phyloP scores from a whole-genome alignment of 2,888 invertebrate genomes.

The Tipula helvola region DNA sequence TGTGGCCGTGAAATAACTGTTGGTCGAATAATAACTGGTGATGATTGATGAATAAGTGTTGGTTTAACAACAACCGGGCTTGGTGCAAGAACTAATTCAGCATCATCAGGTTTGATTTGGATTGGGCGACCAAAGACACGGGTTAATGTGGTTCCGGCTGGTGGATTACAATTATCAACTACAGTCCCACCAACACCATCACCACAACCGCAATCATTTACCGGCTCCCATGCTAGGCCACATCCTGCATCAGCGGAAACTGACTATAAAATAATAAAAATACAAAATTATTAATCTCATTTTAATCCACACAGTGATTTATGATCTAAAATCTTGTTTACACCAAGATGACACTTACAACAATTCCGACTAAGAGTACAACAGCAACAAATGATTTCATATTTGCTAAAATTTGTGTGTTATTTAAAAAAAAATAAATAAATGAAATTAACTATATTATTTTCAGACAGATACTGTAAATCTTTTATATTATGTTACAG shows the following conservation, averaged over 20 bases:
- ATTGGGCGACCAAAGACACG: not conserved
- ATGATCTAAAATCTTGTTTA: not conserved
- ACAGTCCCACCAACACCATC: not conserved
- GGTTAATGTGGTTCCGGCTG: not conserved
- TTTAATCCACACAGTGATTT: not conserved
- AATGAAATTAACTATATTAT: not conserved
- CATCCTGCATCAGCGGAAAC: not conserved
- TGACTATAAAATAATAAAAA: not conserved
- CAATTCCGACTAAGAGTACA: not conserved
- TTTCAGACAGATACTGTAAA: conserved; percentile 4
- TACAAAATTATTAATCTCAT: not conserved
- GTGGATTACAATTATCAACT: not conserved
- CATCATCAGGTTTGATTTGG: not conserved
- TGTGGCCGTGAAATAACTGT: not conserved
- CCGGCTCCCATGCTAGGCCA: not conserved
- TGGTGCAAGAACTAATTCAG: not conserved
- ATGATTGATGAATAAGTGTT: not conserved
- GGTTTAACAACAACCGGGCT: not conserved
- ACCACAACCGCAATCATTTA: not conserved
- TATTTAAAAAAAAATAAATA: not conserved
- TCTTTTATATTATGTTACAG: not conserved
- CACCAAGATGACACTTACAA: not conserved
- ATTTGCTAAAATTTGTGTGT: not conserved
- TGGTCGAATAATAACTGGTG: not conserved
- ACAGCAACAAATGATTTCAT: not conserved